A percentile compares a stretch with the other conserved stretches of the same genome.
phyloP scores from a whole-genome alignment of 2,888 invertebrate genomes.

The Drosophila parthenogenetica region DNA sequence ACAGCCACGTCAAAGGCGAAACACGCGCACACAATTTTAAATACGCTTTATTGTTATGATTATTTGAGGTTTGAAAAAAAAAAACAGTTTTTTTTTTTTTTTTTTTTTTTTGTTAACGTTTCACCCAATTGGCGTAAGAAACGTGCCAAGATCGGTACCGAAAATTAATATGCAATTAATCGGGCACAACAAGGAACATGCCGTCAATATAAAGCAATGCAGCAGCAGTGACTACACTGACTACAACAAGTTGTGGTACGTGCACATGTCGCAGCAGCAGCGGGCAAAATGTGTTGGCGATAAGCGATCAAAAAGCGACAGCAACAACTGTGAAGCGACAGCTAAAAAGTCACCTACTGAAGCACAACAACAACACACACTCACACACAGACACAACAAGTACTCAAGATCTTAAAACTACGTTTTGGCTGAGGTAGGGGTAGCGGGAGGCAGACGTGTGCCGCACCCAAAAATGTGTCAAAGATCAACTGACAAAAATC shows the following conservation, averaged over 20 bases:
- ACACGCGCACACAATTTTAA: conserved; percentile 77
- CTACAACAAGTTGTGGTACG: conserved; percentile 66
- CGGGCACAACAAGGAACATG: conserved; percentile 75
- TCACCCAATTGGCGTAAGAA: conserved; percentile 74
- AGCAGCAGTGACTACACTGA: conserved; percentile 21
- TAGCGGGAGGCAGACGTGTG: conserved; percentile 31
- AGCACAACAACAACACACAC: conserved; percentile 39
- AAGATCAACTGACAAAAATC: conserved; percentile 82
- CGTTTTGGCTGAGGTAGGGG: conserved; percentile 21
- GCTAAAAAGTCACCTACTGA: conserved; percentile 77
- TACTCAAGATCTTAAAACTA: conserved; percentile 38
- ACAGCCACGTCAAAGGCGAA: conserved; percentile 46
- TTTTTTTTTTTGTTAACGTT: conserved; percentile 40
- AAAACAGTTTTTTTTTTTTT: conserved; percentile 11
- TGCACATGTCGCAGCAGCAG: conserved; percentile 69
- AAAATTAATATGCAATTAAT: conserved; percentile 83
- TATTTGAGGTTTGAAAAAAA: conserved; percentile 42
- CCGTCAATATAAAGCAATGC: conserved; percentile 70
- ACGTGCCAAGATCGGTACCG: conserved; percentile 75
- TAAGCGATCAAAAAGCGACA: conserved; percentile 69
- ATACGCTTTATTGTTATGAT: conserved; percentile 65
- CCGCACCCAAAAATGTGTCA: conserved; percentile 82
- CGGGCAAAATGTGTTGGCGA: conserved; percentile 51
- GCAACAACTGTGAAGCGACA: conserved; percentile 64
- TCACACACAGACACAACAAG: conserved; percentile 4